Evolutionary conservation across 1,140 invertebrate genomes (phyloP).

Genomic region (Drosophila neocordata): DNA sequence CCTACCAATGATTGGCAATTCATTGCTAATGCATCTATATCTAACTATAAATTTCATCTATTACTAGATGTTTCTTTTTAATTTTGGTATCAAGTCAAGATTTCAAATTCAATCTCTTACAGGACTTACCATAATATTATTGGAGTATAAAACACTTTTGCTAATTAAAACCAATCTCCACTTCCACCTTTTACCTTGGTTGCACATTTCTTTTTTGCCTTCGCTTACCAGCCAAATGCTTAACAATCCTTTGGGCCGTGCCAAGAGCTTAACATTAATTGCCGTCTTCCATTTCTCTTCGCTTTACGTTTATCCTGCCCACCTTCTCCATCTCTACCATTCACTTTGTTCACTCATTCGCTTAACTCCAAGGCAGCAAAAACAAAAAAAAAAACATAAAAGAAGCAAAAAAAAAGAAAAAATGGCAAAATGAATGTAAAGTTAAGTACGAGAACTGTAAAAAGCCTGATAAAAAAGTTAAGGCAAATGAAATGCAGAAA

Average conservation of each 20-base stretch:
- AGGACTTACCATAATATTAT: constrained; percentile 57
- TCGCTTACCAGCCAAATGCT: constrained; percentile 46
- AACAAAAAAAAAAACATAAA: constrained; percentile 3
- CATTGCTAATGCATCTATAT: no score
- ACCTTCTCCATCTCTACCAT: constrained; percentile 8
- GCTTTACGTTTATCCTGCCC: constrained; percentile 27
- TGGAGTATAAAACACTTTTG: constrained; percentile 64
- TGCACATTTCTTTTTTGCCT: constrained; percentile 19
- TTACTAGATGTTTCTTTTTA: background rate
- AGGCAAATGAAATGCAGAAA: constrained; percentile 41
- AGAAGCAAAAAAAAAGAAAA: constrained; percentile 3
- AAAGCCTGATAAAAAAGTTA: constrained; percentile 67
- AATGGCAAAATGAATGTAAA: constrained; percentile 45
- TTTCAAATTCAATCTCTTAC: constrained; percentile 17
- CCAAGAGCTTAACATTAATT: constrained; percentile 70
- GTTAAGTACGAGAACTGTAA: constrained; percentile 65
- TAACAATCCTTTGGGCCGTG: constrained; percentile 60
- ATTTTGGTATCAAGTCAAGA: constrained; percentile 20
- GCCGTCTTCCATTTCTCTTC: constrained; percentile 58
- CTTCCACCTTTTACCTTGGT: constrained; percentile 22
- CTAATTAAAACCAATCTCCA: constrained; percentile 64
- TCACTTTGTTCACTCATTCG: constrained; percentile 17
- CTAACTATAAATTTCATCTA: background rate
- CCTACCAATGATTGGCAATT: no score
- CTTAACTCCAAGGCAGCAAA: constrained; percentile 35